Conservation (phyloP, 2,888 invertebrate genomes). For the Leucoptera coffeella region DNA sequence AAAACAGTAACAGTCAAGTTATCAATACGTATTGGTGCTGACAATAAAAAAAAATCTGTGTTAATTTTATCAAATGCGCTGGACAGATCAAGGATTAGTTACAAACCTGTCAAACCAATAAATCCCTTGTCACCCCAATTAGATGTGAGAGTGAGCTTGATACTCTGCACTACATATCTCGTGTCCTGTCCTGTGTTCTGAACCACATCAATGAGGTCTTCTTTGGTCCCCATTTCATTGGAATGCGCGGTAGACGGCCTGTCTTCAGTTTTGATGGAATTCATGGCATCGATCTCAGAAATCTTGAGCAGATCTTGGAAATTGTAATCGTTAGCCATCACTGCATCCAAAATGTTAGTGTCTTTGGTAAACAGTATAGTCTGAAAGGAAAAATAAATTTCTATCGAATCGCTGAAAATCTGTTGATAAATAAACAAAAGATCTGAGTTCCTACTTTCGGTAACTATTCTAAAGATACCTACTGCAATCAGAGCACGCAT, state of each 20-base stretch:
- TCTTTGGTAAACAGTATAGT: constrained; percentile 81
- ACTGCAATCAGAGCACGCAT: too few relatives aligned
- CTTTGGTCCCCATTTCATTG: constrained; percentile 16
- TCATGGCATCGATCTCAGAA: constrained; percentile 8
- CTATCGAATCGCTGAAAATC: too few relatives aligned
- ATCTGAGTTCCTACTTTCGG: too few relatives aligned
- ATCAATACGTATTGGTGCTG: too few relatives aligned
- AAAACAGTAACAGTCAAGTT: too few relatives aligned
- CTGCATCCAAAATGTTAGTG: constrained; percentile 58
- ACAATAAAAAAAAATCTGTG: too few relatives aligned
- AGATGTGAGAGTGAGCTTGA: constrained; percentile 52
- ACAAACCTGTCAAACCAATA: constrained; percentile 53
- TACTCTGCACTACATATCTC: constrained; percentile 27
- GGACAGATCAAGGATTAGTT: neutral
- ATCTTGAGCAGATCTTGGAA: constrained; percentile 26
- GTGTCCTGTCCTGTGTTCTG: constrained; percentile 14
- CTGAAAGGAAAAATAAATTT: constrained; percentile 27
- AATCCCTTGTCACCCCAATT: constrained; percentile 59
- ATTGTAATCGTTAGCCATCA: constrained; percentile 30
- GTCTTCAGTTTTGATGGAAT: constrained; percentile 21
- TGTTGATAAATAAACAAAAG: too few relatives aligned
- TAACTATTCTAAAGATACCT: too few relatives aligned
- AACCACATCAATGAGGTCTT: constrained; percentile 11
- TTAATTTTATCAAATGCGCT: too few relatives aligned
- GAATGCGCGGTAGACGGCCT: constrained; percentile 58